These are phyloP conservation scores for Campylomormyrus tamandua DNA, from an alignment of 2,113 vertebrate species.

Conservation along the genomic window DNA sequence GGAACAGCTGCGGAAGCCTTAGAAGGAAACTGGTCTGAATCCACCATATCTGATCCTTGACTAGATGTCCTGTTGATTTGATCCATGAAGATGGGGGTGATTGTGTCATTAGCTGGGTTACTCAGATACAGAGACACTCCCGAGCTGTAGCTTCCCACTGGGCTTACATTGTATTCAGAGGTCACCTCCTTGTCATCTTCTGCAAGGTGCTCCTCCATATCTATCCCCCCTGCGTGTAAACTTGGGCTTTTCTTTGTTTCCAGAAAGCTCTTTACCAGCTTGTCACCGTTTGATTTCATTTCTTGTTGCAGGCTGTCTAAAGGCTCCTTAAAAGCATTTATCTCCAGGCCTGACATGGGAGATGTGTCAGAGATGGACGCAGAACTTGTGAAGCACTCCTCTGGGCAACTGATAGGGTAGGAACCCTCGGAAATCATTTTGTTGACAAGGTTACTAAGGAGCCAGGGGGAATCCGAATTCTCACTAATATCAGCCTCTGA, in stretches of 20 bases:
- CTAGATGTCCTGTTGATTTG: slow-evolving; percentile 26
- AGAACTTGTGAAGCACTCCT: slow-evolving; percentile 80
- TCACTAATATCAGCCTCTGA: slow-evolving; percentile 90
- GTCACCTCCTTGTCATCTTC: slow-evolving; percentile 11
- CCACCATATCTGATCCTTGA: slow-evolving; percentile 28
- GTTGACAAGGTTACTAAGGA: slow-evolving; percentile 95
- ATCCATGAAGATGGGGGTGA: slow-evolving; percentile 61
- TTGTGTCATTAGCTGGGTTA: slow-evolving; percentile 69
- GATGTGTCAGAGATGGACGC: slow-evolving; percentile 73
- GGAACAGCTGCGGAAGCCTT: slow-evolving; percentile 40
- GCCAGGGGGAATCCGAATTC: slow-evolving; percentile 91
- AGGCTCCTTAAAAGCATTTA: slow-evolving; percentile 59
- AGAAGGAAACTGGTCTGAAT: slow-evolving; percentile 37
- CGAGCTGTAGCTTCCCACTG: slow-evolving; percentile 10
- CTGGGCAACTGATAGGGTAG: slow-evolving; percentile 86
- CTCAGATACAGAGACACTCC: slow-evolving; percentile 67
- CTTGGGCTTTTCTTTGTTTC: not conserved
- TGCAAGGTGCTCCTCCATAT: slow-evolving; percentile 29
- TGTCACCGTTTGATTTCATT: slow-evolving; percentile 31
- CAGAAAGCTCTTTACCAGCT: slow-evolving; percentile 4
- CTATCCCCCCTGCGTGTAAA: slow-evolving; percentile 18
- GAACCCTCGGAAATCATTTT: slow-evolving; percentile 96
- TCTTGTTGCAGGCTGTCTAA: slow-evolving; percentile 38
- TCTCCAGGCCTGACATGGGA: slow-evolving; percentile 72
- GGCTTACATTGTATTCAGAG: slow-evolving; percentile 19